Evolutionary conservation across 2,797 vertebrate genomes (phyloP).

Genomic region (Margarornis squamiger): DNA sequence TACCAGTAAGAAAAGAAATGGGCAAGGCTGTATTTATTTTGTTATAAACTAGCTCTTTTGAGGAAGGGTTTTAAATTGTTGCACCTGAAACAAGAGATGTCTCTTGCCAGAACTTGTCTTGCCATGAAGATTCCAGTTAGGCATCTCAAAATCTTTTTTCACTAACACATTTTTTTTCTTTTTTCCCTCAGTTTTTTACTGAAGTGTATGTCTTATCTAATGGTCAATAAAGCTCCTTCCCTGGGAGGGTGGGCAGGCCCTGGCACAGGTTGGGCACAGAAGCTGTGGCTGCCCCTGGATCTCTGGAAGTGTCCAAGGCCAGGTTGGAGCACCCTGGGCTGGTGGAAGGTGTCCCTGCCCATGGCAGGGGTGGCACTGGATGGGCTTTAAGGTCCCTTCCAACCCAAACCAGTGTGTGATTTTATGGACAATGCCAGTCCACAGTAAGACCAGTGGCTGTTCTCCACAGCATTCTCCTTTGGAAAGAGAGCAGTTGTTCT

Average conservation of each 20-base stretch:
- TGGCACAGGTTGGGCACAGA: neutral
- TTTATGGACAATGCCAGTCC: neutral
- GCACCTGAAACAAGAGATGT: neutral
- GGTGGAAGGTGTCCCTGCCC: neutral
- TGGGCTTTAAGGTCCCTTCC: neutral
- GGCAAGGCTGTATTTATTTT: neutral
- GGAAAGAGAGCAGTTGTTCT: neutral
- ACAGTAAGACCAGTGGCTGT: neutral
- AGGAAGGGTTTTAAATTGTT: neutral
- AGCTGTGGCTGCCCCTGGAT: neutral
- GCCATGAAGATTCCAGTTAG: neutral
- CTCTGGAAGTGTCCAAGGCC: neutral
- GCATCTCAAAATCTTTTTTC: neutral
- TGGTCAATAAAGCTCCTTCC: neutral
- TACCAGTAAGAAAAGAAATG: neutral
- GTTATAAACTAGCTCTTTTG: neutral
- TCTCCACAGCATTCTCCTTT: fast-evolving
- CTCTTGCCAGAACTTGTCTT: neutral
- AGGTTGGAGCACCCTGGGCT: fast-evolving
- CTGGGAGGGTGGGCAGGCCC: neutral
- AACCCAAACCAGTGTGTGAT: neutral
- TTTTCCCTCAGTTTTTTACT: neutral
- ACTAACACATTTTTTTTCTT: neutral
- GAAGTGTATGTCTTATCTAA: neutral
- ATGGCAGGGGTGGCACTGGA: neutral